phyloP scores from a whole-genome alignment of 2,888 invertebrate species.

The Dromius quadrimaculatus region DNA sequence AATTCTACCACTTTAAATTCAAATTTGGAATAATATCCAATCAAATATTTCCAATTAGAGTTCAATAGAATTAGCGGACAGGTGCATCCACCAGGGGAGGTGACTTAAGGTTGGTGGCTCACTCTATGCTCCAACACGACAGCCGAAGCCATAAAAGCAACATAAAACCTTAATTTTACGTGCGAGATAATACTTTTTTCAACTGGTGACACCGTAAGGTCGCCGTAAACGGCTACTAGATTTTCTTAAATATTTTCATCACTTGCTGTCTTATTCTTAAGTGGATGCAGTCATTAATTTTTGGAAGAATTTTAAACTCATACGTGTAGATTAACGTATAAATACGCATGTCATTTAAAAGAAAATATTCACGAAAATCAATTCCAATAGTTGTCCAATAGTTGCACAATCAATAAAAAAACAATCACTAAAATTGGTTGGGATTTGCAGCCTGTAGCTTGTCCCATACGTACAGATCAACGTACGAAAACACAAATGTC shows the following conservation, averaged over 20 bases:
- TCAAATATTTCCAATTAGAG: neutral
- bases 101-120: neutral
- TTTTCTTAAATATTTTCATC: conserved; percentile 38
- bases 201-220: conserved; percentile 46
- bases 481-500: too few species aligned
- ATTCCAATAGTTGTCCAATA: too few species aligned
- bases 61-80: neutral
- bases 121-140: conserved; percentile 36
- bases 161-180: conserved; percentile 52
- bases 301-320: neutral
- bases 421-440: too few species aligned
- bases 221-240: conserved; percentile 47
- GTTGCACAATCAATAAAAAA: too few species aligned
- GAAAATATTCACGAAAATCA: too few species aligned
- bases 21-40: neutral
- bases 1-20: neutral
- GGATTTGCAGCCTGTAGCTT: too few species aligned
- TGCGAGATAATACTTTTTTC: conserved; percentile 49
- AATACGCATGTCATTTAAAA: too few species aligned
- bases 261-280: conserved; percentile 1
- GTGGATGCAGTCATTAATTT: neutral
- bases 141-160: conserved; percentile 45
- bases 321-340: too few species aligned
- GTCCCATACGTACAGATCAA: too few species aligned
- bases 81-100: neutral